Percentiles rank a stretch among this genome's conserved stretches.
Conservation (phyloP, 2,113 vertebrate genomes). For the Ameiurus melas region DNA sequence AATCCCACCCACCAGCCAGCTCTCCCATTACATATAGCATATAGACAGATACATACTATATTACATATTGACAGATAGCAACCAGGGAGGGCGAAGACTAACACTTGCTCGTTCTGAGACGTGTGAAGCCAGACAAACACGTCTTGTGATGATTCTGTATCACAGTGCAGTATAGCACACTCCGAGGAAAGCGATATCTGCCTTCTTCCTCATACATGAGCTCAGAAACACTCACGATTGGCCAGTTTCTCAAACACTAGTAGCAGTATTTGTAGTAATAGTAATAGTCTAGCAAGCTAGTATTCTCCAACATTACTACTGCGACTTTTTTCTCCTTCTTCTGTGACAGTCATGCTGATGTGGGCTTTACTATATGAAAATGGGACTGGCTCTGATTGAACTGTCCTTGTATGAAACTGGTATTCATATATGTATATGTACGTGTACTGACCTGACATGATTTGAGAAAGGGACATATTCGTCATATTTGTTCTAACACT, state of each 20-base stretch:
- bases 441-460: not conserved
- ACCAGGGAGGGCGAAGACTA: no score
- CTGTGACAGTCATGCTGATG: not conserved
- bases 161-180: no score
- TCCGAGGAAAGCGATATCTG: no score
- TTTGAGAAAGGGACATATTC: not conserved
- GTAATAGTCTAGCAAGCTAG: not conserved
- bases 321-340: not conserved
- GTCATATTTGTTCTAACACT: not conserved
- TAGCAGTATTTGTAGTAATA: not conserved
- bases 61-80: no score
- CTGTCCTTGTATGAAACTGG: not conserved
- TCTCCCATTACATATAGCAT: no score
- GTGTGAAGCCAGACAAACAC: no score
- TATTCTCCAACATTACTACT: not conserved
- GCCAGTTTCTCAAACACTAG: not conserved
- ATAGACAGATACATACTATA: no score
- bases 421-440: not conserved
- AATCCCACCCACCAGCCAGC: no score
- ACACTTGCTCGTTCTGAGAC: no score
- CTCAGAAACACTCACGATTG: no score
- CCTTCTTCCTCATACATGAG: no score
- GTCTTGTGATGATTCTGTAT: no score
- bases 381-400: not conserved
- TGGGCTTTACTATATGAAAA: not conserved